Base-by-base conservation (phyloP, 2,797 vertebrate genomes). In the Sebastolobus alascanus region DNA sequence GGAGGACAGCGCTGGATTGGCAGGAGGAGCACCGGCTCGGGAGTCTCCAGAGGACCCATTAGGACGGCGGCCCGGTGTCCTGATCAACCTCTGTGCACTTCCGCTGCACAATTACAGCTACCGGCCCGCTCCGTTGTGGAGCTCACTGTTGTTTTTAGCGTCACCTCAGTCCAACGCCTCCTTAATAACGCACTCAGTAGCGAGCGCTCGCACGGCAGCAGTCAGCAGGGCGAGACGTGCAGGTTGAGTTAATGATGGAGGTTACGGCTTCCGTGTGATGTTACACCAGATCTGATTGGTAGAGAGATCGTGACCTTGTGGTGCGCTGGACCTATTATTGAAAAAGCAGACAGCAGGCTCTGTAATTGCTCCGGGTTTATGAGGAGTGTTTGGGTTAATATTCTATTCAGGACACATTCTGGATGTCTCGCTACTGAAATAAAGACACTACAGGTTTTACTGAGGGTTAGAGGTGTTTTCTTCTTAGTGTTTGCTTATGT, bases 41-140 rank as follows among this genome's bases (percentile, higher is more conserved):
- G 68, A 65, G 89, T 93, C 93, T 93, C 93, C 77, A 84, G 93
- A 93, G 92, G 89, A 87, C 85, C 91, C 86, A 93, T 94, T 94
- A 93, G 87, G 82, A 91, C 16, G 46, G 84, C 85, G 80, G 65
- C 88, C 82, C 77, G 43, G 74, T 29, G 75, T 82, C 84, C 79
- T 86, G 84, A 94, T 91, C 83, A 68, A 81, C 79, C 83, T 56
- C 66, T 75, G 80, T 77, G 74, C 69, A 69, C 83, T 73, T 77
- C 77, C 81, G 72, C 73, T 31, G 66, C 71, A 58, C 82, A 87
- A 88, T 88, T 91, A 90, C 73, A 72, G 74, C 68, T 25, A 52
- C 25, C 25, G 60, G 71, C 75, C 77, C 27, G 27, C 82, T 90
- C 65, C 75, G 84, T 83, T 83, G 87, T 87, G 84, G 56, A 77